Conservation (phyloP, 2,797 vertebrate species). For the Allenopithecus nigroviridis region DNA sequence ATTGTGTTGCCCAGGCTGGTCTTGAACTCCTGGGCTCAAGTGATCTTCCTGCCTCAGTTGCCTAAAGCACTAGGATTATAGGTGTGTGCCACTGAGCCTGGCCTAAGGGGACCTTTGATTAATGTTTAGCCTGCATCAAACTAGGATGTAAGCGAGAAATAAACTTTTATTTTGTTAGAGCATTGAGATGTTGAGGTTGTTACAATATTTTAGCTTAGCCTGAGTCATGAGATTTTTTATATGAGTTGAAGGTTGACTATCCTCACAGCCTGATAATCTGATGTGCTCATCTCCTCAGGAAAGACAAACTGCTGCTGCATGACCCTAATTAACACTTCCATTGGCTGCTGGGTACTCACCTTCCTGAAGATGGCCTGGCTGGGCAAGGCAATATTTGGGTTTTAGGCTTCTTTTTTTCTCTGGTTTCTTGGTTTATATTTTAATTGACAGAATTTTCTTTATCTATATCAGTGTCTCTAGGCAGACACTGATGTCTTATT, state of each 20-base stretch:
- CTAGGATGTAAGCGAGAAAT: background rate
- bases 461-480: background rate
- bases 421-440: background rate
- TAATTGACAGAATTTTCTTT: background rate
- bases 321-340: background rate
- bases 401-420: background rate
- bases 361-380: background rate
- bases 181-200: background rate
- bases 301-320: background rate
- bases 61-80: background rate
- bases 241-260: background rate
- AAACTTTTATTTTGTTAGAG: background rate
- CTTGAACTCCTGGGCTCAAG: background rate
- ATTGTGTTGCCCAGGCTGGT: background rate
- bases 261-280: background rate
- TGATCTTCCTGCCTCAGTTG: background rate
- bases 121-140: background rate
- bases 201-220: background rate
- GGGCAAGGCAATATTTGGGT: background rate
- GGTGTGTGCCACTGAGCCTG: background rate
- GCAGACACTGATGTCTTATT: background rate
- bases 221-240: background rate
- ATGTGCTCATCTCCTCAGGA: background rate
- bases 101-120: background rate
- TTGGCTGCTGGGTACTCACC: background rate